These are phyloP conservation scores for Spisula solida DNA, from an alignment of 2,888 invertebrate species.

Conservation along the genomic window DNA sequence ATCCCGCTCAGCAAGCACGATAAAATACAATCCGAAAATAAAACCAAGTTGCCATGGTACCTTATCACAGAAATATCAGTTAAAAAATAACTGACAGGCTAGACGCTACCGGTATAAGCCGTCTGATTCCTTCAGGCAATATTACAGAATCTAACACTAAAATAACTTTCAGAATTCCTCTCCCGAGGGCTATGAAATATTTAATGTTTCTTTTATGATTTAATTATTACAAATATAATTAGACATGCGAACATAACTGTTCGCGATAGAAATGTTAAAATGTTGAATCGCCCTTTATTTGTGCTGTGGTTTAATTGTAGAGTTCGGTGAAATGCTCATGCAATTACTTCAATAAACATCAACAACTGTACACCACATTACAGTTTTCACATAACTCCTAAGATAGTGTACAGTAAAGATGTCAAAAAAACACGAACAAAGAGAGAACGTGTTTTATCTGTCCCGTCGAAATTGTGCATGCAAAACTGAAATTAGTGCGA, in stretches of 20 bases:
- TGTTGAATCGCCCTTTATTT: not conserved
- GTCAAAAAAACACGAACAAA: not conserved
- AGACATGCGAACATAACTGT: not conserved
- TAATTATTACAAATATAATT: conserved; percentile 7
- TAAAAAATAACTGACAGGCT: not conserved
- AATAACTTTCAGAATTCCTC: not conserved
- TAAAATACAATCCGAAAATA: no score
- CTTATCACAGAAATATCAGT: not conserved
- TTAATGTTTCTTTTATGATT: conserved; percentile 6
- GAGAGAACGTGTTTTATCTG: not conserved
- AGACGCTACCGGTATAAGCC: not conserved
- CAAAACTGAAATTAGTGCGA: not conserved
- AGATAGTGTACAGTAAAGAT: not conserved
- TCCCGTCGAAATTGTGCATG: not conserved
- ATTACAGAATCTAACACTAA: not conserved
- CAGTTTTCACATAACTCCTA: not conserved
- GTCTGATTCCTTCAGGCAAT: not conserved
- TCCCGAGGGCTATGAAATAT: not conserved
- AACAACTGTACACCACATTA: not conserved
- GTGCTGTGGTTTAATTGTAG: not conserved
- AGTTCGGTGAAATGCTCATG: not conserved
- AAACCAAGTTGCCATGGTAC: not conserved
- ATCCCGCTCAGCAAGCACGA: no score
- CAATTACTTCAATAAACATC: not conserved
- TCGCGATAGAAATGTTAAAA: not conserved